Conservation (phyloP, 1,140 invertebrate species). For the Cecropterus lyciades region DNA sequence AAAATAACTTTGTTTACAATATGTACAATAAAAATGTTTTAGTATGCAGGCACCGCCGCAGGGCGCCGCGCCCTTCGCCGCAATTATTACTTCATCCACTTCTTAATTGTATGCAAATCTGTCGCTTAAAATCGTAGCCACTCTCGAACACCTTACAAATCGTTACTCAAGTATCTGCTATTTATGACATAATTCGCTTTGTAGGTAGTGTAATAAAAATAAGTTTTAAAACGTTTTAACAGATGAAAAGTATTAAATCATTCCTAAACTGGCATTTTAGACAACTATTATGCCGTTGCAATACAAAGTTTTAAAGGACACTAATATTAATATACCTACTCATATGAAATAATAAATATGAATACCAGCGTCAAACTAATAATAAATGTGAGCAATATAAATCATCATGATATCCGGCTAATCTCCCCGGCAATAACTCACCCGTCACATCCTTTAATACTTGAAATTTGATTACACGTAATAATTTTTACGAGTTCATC, state of each 20-base stretch:
- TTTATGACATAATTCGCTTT: background rate
- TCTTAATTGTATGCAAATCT: constrained; percentile 27
- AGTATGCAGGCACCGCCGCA: background rate
- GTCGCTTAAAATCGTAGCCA: background rate
- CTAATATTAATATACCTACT: too few relatives aligned
- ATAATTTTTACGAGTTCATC: constrained; percentile 31
- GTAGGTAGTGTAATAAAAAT: too few relatives aligned
- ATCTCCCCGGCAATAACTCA: constrained; percentile 13
- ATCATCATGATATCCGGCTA: constrained; percentile 11
- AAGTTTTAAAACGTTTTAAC: too few relatives aligned
- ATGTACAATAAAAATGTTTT: too few relatives aligned
- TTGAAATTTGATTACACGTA: constrained; percentile 58
- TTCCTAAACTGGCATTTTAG: too few relatives aligned
- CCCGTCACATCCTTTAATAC: constrained; percentile 32
- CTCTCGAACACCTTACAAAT: background rate
- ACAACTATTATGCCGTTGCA: too few relatives aligned
- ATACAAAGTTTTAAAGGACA: too few relatives aligned
- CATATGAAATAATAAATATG: too few relatives aligned
- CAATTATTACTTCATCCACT: constrained; percentile 29
- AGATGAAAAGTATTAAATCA: too few relatives aligned
- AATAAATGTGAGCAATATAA: constrained; percentile 3
- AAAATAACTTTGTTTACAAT: too few relatives aligned
- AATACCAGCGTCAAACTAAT: too few relatives aligned
- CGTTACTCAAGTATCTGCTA: background rate
- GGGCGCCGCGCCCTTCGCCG: background rate